A percentile compares a stretch with the other conserved stretches of the same genome.
Conservation (phyloP, 2,113 vertebrate species). For the Eretmochelys imbricata region DNA sequence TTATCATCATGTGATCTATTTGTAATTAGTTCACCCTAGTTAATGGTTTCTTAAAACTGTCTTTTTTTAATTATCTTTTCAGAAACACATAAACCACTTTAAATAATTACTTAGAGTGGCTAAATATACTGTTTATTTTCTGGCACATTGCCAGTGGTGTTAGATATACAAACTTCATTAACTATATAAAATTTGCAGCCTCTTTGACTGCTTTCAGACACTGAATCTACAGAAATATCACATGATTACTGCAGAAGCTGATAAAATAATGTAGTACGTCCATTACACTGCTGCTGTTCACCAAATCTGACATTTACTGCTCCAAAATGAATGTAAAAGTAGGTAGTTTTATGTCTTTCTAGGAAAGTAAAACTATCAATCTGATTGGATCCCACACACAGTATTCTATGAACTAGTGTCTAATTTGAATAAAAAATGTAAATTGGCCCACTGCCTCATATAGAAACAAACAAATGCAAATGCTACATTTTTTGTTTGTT, state of each 20-base stretch:
- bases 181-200: neutral
- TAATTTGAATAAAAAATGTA: constrained; percentile 18
- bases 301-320: constrained; percentile 3
- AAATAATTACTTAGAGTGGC: constrained; percentile 42
- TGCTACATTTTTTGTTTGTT: neutral
- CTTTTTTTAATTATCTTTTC: constrained; percentile 37
- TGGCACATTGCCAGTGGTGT: constrained; percentile 27
- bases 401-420: neutral
- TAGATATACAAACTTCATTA: constrained; percentile 16
- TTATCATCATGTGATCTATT: constrained; percentile 67
- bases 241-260: neutral
- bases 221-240: neutral
- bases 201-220: neutral
- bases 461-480: constrained; percentile 20
- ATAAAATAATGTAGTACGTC: constrained; percentile 11
- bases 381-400: neutral
- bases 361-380: constrained; percentile 3
- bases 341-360: constrained; percentile 32
- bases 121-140: constrained; percentile 51
- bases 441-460: neutral
- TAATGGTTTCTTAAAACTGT: constrained; percentile 63
- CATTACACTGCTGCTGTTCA: constrained; percentile 6
- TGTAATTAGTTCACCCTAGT: constrained; percentile 57
- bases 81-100: constrained; percentile 53
- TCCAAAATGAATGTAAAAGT: constrained; percentile 29